A percentile compares a stretch with the other conserved stretches of the same genome.
Conservation (phyloP, 2,113 vertebrate genomes). For the Origma solitaria region DNA sequence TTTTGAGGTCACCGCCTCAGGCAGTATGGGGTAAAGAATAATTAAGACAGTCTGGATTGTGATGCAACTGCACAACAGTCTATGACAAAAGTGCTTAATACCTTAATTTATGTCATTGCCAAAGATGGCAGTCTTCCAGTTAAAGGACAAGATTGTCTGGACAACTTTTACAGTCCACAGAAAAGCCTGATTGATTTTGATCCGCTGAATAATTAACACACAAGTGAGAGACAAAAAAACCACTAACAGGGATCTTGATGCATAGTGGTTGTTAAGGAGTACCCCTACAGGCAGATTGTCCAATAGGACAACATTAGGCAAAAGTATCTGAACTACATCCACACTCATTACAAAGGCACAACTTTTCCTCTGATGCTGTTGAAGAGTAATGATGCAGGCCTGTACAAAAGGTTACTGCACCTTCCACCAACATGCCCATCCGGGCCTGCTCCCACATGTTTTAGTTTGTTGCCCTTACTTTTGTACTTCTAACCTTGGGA, state of each 20-base stretch:
- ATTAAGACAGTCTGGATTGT: constrained; percentile 30
- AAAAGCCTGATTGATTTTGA: not conserved
- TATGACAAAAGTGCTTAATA: not conserved
- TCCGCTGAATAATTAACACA: not conserved
- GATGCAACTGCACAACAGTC: constrained; percentile 9
- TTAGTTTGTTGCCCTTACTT: not conserved
- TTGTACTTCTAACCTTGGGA: not conserved
- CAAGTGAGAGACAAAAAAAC: not conserved
- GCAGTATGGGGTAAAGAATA: not conserved
- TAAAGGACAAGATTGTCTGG: not conserved
- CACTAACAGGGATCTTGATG: not conserved
- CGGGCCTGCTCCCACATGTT: not conserved
- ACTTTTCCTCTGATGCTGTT: not conserved
- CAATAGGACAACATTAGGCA: accelerated
- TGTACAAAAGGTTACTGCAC: not conserved
- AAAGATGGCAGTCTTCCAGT: not conserved
- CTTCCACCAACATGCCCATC: not conserved
- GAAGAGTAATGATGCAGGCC: not conserved
- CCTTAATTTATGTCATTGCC: not conserved
- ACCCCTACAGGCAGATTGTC: not conserved
- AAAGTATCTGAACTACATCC: not conserved
- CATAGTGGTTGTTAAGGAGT: not conserved
- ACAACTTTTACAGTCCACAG: not conserved
- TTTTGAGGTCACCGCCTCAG: not conserved
- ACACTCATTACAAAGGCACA: not conserved